Conservation (phyloP, 1,140 invertebrate genomes). For the Tyrophagus putrescentiae region DNA sequence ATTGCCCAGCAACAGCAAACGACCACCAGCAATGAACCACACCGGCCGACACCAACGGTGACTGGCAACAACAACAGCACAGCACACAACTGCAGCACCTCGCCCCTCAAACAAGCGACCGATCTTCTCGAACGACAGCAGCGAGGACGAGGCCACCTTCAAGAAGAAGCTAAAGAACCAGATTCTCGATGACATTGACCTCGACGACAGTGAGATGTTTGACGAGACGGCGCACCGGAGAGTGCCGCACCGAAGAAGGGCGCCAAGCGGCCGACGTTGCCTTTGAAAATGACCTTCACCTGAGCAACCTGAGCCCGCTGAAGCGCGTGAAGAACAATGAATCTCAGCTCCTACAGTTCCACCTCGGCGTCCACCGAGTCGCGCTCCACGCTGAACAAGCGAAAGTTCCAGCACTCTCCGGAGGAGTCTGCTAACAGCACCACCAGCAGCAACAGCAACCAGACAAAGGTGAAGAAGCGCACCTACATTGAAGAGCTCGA, state of each 20-base stretch:
- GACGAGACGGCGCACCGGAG: not conserved
- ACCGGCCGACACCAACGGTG: not conserved
- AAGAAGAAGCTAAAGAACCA: not conserved
- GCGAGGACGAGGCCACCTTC: not conserved
- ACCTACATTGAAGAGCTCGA: constrained; percentile 9
- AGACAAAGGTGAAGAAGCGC: constrained; percentile 1
- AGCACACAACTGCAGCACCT: not conserved
- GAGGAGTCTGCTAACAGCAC: too few species aligned
- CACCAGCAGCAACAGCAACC: not conserved
- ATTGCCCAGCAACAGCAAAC: not conserved
- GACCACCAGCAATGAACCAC: not conserved
- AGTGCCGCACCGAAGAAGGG: not conserved
- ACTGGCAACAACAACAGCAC: not conserved
- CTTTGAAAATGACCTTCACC: not conserved
- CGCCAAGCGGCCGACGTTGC: not conserved
- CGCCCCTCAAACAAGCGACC: constrained; percentile 8
- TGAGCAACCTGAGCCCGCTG: not conserved
- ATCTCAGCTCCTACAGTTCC: constrained; percentile 10
- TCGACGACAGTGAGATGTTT: constrained; percentile 3
- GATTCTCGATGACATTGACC: not conserved
- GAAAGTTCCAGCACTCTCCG: constrained; percentile 2
- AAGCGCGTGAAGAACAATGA: constrained; percentile 12
- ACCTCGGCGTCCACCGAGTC: not conserved
- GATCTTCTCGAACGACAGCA: not conserved
- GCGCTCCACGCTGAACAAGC: not conserved